Percentiles rank a stretch among this genome's conserved stretches.
phyloP scores from a whole-genome alignment of 2,888 invertebrate species.

The Acrobasis consociella region DNA sequence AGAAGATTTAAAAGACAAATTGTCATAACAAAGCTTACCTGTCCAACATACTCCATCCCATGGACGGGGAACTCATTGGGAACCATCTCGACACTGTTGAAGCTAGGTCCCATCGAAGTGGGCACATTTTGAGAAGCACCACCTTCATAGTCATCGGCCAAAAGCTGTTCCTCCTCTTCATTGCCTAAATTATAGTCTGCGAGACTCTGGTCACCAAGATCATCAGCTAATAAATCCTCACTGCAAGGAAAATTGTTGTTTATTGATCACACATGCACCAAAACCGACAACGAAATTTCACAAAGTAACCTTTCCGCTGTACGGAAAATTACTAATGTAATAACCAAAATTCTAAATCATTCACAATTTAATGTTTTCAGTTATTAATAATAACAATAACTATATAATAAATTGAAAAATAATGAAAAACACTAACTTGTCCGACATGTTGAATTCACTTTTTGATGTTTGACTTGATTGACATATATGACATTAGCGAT shows the following conservation, averaged over 20 bases:
- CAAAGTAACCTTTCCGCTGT: not conserved
- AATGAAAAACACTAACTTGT: slow-evolving; percentile 66
- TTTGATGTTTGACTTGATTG: slow-evolving; percentile 18
- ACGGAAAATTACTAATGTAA: not conserved
- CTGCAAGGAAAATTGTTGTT: slow-evolving; percentile 44
- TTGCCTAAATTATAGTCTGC: slow-evolving; percentile 78
- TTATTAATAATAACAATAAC: not conserved
- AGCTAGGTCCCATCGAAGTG: slow-evolving; percentile 49
- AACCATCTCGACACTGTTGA: slow-evolving; percentile 51
- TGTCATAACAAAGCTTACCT: slow-evolving; percentile 42
- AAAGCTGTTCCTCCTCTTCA: slow-evolving; percentile 75
- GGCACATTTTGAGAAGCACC: slow-evolving; percentile 69
- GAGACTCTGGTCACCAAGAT: slow-evolving; percentile 76
- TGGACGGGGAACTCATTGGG: slow-evolving; percentile 57
- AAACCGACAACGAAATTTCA: not conserved
- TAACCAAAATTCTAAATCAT: not conserved
- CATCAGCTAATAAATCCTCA: slow-evolving; percentile 77
- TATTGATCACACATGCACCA: slow-evolving; percentile 12
- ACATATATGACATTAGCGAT: slow-evolving; percentile 12
- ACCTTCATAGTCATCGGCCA: slow-evolving; percentile 74
- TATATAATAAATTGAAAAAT: slow-evolving; percentile 26
- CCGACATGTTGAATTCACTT: slow-evolving; percentile 71
- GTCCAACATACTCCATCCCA: slow-evolving; percentile 52
- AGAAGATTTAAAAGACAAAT: too few relatives aligned
- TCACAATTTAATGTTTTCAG: not conserved